Conservation (phyloP, 2,888 invertebrate species). For the Chaetogeoica ovagalla region DNA sequence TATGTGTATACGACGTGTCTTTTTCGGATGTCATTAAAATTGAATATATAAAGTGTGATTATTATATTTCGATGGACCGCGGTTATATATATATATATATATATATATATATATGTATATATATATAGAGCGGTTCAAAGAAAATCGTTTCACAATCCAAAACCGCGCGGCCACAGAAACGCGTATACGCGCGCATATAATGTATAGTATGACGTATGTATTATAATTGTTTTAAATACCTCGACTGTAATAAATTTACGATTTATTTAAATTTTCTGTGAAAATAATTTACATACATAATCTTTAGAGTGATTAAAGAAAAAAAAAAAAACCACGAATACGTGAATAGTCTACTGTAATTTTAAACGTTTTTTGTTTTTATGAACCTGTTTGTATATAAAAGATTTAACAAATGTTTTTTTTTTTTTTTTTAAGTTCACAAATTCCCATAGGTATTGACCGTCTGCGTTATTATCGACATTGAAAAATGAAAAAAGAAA, state of each 20-base stretch:
- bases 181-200: neutral
- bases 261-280: constrained; percentile 7
- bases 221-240: constrained; percentile 7
- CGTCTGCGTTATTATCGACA: no score
- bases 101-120: no score
- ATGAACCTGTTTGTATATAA: no score
- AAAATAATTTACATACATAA: neutral
- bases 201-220: neutral
- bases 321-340: neutral
- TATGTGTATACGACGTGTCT: no score
- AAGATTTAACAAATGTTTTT: no score
- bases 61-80: neutral
- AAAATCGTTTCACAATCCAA: neutral
- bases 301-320: neutral
- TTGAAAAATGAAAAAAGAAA: no score
- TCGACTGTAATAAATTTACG: neutral
- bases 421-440: no score
- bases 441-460: no score
- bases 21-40: neutral
- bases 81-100: no score
- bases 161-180: neutral
- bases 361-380: no score
- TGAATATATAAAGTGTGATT: neutral
- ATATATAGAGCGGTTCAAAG: neutral
- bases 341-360: no score